These are phyloP conservation scores for Caiman crocodilus DNA, from an alignment of 2,797 vertebrate genomes.

Conservation along the genomic window DNA sequence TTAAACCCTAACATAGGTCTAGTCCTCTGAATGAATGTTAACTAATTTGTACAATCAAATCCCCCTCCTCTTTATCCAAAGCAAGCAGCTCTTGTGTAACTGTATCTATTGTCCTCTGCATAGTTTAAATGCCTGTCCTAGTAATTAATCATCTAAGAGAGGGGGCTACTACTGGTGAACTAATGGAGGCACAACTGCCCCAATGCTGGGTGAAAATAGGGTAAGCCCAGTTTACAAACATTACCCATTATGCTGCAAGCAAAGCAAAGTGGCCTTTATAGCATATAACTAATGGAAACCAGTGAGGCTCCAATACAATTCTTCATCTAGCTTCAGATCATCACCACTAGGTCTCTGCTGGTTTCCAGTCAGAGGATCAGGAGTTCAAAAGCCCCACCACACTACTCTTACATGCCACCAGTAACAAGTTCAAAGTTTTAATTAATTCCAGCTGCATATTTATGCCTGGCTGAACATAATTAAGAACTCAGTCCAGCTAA, in stretches of 20 bases:
- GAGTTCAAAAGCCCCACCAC: neutral
- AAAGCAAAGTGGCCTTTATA: neutral
- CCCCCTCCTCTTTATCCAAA: neutral
- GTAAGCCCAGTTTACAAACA: conserved; percentile 19
- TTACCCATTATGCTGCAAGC: conserved; percentile 9
- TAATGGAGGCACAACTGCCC: neutral
- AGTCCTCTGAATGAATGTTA: neutral
- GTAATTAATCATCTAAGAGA: accelerated
- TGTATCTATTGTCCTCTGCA: accelerated
- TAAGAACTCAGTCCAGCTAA: neutral
- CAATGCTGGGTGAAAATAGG: accelerated
- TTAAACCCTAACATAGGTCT: neutral
- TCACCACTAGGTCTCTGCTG: conserved; percentile 10
- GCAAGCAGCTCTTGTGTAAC: neutral
- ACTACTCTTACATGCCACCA: neutral
- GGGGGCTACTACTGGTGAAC: accelerated
- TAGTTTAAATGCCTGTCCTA: neutral
- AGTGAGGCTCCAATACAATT: neutral
- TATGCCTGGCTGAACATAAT: neutral
- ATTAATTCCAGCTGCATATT: neutral
- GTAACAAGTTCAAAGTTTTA: neutral
- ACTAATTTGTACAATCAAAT: neutral
- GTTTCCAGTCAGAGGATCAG: neutral
- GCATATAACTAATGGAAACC: conserved; percentile 50
- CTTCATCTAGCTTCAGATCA: conserved; percentile 7